Evolutionary conservation across 1,140 invertebrate genomes (phyloP).

Genomic region (Pogonomyrmex barbatus): DNA sequence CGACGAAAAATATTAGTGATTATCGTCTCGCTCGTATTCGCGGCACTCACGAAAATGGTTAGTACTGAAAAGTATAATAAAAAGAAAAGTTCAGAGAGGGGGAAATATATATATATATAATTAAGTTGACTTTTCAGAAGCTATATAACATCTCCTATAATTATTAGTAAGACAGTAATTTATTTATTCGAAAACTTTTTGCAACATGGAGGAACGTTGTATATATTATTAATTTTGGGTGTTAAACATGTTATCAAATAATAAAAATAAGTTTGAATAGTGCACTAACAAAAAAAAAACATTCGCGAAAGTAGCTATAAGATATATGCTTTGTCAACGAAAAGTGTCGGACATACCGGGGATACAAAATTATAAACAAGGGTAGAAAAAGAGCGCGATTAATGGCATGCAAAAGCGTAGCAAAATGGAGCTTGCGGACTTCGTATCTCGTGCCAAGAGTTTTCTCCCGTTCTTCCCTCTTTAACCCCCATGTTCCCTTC

Average conservation of each 20-base stretch:
- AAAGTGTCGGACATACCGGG: background rate
- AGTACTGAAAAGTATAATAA: background rate
- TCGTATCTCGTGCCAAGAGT: slow-evolving; percentile 54
- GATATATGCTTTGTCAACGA: background rate
- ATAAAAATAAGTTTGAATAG: background rate
- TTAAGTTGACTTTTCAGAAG: background rate
- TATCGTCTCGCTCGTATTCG: slow-evolving; percentile 20
- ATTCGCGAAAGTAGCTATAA: background rate
- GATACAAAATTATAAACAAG: slow-evolving; percentile 35
- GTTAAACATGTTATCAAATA: background rate
- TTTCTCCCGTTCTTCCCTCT: slow-evolving; percentile 21
- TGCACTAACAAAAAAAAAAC: background rate
- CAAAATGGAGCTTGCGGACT: slow-evolving; percentile 21
- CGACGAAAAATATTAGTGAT: slow-evolving; percentile 48
- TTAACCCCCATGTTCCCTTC: background rate
- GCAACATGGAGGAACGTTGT: background rate
- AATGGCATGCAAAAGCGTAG: slow-evolving; percentile 33
- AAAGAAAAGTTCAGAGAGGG: slow-evolving; percentile 33
- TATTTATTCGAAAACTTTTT: slow-evolving; percentile 5
- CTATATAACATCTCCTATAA: background rate
- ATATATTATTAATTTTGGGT: background rate
- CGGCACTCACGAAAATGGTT: slow-evolving; percentile 31
- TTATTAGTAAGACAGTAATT: background rate
- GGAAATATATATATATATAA: background rate
- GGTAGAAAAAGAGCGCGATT: slow-evolving; percentile 5